These are phyloP conservation scores for Felis chaus DNA, from an alignment of 2,113 vertebrate genomes.

Conservation along the genomic window DNA sequence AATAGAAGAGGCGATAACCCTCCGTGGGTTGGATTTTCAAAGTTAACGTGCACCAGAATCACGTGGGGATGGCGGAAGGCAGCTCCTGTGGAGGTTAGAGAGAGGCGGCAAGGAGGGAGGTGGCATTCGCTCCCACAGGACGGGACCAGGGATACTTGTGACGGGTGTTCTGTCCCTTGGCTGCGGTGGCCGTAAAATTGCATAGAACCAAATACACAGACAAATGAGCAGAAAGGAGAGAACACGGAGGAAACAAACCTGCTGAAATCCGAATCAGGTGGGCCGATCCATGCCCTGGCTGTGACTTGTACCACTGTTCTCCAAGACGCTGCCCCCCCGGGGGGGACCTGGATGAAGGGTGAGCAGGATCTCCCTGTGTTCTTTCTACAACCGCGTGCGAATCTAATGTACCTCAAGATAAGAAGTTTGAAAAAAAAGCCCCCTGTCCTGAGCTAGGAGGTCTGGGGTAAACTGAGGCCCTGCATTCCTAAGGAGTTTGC, in stretches of 20 bases:
- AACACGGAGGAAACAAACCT: neutral
- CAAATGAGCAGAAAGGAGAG: neutral
- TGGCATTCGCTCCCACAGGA: fast-evolving
- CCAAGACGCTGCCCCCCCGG: fast-evolving
- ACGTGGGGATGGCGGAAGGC: fast-evolving
- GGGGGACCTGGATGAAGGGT: neutral
- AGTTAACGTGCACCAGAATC: fast-evolving
- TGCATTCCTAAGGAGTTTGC: neutral
- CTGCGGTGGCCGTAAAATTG: too few relatives aligned
- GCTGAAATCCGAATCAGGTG: neutral
- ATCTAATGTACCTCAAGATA: neutral
- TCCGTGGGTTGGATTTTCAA: fast-evolving
- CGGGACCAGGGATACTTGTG: fast-evolving
- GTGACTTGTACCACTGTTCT: neutral
- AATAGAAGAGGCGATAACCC: neutral
- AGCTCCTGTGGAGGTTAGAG: fast-evolving
- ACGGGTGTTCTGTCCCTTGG: neutral
- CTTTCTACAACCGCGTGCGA: neutral
- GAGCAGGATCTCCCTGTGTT: neutral
- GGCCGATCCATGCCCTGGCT: neutral
- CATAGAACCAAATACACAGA: too few relatives aligned
- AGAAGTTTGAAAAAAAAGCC: neutral
- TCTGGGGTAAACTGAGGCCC: neutral
- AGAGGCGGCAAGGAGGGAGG: fast-evolving
- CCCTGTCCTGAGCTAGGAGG: neutral